Evolutionary conservation across 1,140 invertebrate genomes (phyloP), one percentile per base, ranked within the genome.

Genomic region (Dinoponera quadriceps): DNA sequence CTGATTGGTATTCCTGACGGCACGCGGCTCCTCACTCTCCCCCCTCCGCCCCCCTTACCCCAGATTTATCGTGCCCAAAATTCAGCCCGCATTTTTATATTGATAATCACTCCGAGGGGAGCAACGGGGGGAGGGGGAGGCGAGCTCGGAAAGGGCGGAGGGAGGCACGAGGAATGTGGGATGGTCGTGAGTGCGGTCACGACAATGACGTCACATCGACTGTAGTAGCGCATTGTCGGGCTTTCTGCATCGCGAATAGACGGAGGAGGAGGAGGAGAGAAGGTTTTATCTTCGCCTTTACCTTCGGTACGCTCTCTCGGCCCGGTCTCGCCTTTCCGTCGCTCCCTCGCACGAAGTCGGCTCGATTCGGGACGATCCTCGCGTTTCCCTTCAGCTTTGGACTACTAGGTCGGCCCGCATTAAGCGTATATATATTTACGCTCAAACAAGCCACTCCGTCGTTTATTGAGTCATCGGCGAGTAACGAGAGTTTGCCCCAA

Each of bases 61-160:
- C 74, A 83, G 73, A 90, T 91, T 91, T 91, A 92, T 92, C 86
- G 91, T 85, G 72, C n/a, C n/a, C 87, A 85, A 90, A 91, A 92
- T 91, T 91, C 84, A 77, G 81, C 74, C 59, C 72, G 89, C 87
- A 92, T 92, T 92, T 92, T 91, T 89, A 91, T 91, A 90, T 90
- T 91, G 88, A 91, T 92, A 91, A 91, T 91, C 88, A 87, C 84
- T 87, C 88, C 65, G 51, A 44, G 63, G 18, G 33, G 25, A 13
- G 65, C n/a, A n/a, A n/a, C n/a, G n/a, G n/a, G n/a, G n/a, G 38
- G 29, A 71, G 65, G 38, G 16, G 44, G 57, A 65, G 44, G n/a
- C 49, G 49, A 62, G 48, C 69, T 51, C 51, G 44, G 48, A 82
- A 85, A 78, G 78, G 83, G 73, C 72, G 29, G 78, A 68, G 51